Conservation (phyloP, 2,888 invertebrate genomes). For the Chesias legatella region DNA sequence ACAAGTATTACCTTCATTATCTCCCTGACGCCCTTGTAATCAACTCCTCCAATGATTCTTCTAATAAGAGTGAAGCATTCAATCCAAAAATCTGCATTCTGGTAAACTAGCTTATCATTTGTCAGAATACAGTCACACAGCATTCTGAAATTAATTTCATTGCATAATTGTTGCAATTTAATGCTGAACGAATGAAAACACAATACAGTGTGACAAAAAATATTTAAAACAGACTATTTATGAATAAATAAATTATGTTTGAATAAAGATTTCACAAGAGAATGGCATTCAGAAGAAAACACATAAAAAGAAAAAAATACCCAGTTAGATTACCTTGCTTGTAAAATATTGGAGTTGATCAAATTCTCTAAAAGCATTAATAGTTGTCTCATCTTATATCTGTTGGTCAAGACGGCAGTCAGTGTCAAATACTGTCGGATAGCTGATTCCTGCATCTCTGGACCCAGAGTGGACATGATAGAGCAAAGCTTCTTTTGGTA, state of each 20-base stretch:
- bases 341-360: slow-evolving; percentile 85
- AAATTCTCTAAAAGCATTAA: slow-evolving; percentile 87
- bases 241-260: too few relatives aligned
- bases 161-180: too few relatives aligned
- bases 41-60: slow-evolving; percentile 93
- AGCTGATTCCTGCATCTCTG: slow-evolving; percentile 87
- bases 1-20: slow-evolving; percentile 87
- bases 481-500: slow-evolving; percentile 86
- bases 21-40: slow-evolving; percentile 96
- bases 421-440: slow-evolving; percentile 87
- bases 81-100: slow-evolving; percentile 93
- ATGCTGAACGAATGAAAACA: too few relatives aligned
- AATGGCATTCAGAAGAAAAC: too few relatives aligned
- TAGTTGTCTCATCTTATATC: slow-evolving; percentile 87
- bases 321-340: slow-evolving; percentile 83
- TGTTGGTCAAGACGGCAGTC: slow-evolving; percentile 87
- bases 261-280: too few relatives aligned
- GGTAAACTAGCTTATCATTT: slow-evolving; percentile 90
- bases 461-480: slow-evolving; percentile 83
- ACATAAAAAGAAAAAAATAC: background rate
- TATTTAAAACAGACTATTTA: too few relatives aligned
- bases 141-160: slow-evolving; percentile 76
- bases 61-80: slow-evolving; percentile 91
- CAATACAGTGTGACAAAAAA: too few relatives aligned
- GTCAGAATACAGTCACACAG: slow-evolving; percentile 93